Evolutionary conservation across 2,888 invertebrate species (phyloP), one percentile per base, ranked within the genome.

Genomic region (Oxycera nigricornis): DNA sequence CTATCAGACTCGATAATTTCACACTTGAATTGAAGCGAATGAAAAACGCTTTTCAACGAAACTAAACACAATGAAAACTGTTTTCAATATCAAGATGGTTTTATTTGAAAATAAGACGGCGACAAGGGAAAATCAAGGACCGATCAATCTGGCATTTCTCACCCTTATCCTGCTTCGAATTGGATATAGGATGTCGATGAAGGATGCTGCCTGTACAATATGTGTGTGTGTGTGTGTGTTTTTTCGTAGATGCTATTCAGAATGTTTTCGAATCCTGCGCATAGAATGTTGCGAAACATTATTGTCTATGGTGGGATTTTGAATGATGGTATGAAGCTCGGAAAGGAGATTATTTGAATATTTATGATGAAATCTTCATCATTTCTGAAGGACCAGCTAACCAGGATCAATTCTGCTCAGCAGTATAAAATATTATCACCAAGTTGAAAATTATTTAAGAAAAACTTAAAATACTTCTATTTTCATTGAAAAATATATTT

Each of bases 111-210:
- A 72, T 72, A 72, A 72, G 72, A 59, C 46, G 39, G 46, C 52
- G 46, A 73, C 75, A 72, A 76, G 68, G 74, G 59, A 73, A 76
- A 76, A 76, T 74, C 70, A 74, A 76, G 76, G 46, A 73, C 73
- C 73, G 67, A 76, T 74, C 75, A 76, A 76, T 73, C 70, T 76
- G 76, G 74, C 76, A 74, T 76, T 74, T 74, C 74, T 76, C 74
- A 74, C 73, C 76, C 76, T 74, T 67, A 73, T 65, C 73, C 52
- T 30, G 20, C 14, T 65, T 20, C 65, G 9, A 65, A 65, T 39
- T 20, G 26, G 65, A 65, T 28, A 30, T 28, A 65, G 30, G 65
- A 70, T 20, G 65, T 72, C 46, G 74, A 70, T 31, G 55, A 73
- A 22, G 73, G 74, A 76, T 68, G 72, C 76, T 74, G 74, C 52